Evolutionary conservation across 2,888 invertebrate genomes (phyloP).

Genomic region (Lepidochrysops patricia): DNA sequence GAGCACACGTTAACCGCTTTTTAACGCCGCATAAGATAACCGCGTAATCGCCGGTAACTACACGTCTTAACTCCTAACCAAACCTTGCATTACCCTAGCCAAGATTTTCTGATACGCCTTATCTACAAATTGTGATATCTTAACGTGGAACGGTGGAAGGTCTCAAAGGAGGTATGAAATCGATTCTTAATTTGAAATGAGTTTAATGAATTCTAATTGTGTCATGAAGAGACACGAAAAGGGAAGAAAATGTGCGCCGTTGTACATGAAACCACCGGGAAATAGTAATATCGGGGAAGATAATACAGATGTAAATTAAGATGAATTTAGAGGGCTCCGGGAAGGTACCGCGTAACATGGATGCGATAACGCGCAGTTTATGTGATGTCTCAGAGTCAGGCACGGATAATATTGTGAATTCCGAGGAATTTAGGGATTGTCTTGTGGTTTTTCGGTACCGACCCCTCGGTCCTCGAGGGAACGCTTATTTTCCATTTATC

Average conservation of each 20-base stretch:
- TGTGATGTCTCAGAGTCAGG: conserved; percentile 41
- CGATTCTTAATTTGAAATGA: background rate
- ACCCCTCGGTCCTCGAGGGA: conserved; percentile 41
- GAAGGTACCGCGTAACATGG: conserved; percentile 27
- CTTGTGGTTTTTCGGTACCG: conserved; percentile 65
- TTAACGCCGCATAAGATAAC: conserved; percentile 54
- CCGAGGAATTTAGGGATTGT: conserved; percentile 69
- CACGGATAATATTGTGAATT: conserved; percentile 71
- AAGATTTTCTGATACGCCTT: background rate
- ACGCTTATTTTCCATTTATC: conserved; percentile 40
- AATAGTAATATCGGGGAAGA: conserved; percentile 6
- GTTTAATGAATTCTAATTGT: background rate
- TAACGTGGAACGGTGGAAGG: too few species aligned
- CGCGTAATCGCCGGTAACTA: conserved; percentile 29
- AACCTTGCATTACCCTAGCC: conserved; percentile 37
- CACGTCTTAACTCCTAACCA: conserved; percentile 20
- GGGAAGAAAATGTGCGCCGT: background rate
- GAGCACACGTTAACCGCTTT: conserved; percentile 63
- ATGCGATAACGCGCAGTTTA: conserved; percentile 41
- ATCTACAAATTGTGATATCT: too few species aligned
- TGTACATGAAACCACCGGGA: background rate
- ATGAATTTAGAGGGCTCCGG: conserved; percentile 14
- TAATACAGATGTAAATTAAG: conserved; percentile 14
- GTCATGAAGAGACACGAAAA: background rate
- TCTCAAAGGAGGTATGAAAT: background rate